Evolutionary conservation across 2,797 vertebrate species (phyloP), one percentile per base, ranked within the genome.

Genomic region (Erethizon dorsatum): DNA sequence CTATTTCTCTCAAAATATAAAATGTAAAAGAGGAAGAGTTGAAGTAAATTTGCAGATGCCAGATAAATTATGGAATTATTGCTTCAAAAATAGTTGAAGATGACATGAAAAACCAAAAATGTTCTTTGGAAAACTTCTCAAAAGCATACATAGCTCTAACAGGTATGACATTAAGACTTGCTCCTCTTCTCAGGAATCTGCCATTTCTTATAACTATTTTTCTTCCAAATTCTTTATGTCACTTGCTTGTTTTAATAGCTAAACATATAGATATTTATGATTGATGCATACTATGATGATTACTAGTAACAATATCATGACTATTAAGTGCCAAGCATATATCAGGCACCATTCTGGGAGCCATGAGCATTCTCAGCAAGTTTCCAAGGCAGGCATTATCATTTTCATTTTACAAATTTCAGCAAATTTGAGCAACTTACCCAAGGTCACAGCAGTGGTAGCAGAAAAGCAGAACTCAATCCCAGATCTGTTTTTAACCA

Each of bases 31-130:
- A 45, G 67, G 17, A 95, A 77, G 14, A 83, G 2, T 6, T 91
- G 13, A 88, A 75, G 47, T 52, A 96, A 95, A 73, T 71, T 94
- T 92, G 33, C 65, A 80, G 50, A 80, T 90, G 13, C 59, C 31
- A 90, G 26, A 33, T 41, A n/a, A 96, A 95, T 45, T 71, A 75
- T 31, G 24, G 12, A 93, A 45, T 83, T 47, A 85, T 37, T 92
- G n/a, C 41, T 97, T 50, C 54, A 31, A 20, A 94, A 73, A 94
- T 24, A 92, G 69, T 67, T 88, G 52, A 85, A 20, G 5, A 26
- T 83, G 67, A 54, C 28, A 75, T 28, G 31, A 94, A 95, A 65
- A 73, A 79, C 6, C n/a, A 33, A 87, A 80, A 96, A 41, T 61
- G 59, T 92, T 54, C 65, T 80, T 92, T 37, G 8, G 54, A 77